Conservation (phyloP, 2,797 vertebrate species). For the Halcyon chelicuti region DNA sequence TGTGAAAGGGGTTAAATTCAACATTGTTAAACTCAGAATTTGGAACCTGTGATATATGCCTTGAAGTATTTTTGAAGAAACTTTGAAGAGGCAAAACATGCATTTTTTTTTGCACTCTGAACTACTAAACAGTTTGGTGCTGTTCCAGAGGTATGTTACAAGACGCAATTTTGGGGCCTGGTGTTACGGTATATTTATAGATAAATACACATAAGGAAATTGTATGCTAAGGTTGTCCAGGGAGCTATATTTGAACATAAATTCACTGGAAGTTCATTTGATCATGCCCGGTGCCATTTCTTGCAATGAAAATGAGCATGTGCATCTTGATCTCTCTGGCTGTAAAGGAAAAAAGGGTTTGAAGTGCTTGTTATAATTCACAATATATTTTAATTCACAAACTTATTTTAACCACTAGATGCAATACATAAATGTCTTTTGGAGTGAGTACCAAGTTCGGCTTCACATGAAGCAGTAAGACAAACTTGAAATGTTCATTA, state of each 20-base stretch:
- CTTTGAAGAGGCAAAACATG: not conserved
- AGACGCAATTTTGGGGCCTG: not conserved
- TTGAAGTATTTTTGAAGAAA: not conserved
- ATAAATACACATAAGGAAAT: not conserved
- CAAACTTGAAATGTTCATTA: not conserved
- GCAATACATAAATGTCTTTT: not conserved
- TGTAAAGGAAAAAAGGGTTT: not conserved
- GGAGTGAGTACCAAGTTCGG: not conserved
- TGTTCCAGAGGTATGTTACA: not conserved
- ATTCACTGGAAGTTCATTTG: not conserved
- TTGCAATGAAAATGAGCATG: not conserved
- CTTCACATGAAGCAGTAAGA: not conserved
- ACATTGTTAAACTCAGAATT: not conserved
- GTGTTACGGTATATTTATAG: not conserved
- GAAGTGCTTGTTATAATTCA: not conserved
- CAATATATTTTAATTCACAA: too few species aligned
- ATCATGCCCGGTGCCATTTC: not conserved
- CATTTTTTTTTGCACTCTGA: not conserved
- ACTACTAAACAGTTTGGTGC: accelerated
- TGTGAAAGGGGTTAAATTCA: not conserved
- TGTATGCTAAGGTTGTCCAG: not conserved
- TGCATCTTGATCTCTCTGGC: not conserved
- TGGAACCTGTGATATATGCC: not conserved
- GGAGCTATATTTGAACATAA: not conserved
- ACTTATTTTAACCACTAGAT: not conserved